phyloP scores from a whole-genome alignment of 2,797 vertebrate species.

The Intellagama lesueurii region DNA sequence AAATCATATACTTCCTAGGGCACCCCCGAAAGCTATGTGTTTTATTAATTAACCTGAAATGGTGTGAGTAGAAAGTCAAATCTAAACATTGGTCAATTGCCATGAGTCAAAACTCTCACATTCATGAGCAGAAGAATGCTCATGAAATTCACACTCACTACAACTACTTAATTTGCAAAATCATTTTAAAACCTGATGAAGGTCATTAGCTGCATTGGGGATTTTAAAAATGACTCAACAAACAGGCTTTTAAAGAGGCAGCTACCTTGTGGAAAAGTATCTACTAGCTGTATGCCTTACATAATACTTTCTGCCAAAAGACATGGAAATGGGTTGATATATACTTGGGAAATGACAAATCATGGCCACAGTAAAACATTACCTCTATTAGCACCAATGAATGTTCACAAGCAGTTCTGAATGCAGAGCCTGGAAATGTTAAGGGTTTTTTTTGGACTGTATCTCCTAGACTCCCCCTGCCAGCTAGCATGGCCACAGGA shows the following conservation, averaged over 20 bases:
- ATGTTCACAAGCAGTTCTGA: neutral
- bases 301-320: neutral
- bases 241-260: conserved; percentile 20
- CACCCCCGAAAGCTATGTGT: conserved; percentile 65
- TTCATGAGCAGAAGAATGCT: conserved; percentile 61
- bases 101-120: conserved; percentile 59
- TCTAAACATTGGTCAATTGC: conserved; percentile 49
- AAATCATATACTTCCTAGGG: conserved; percentile 75
- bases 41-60: conserved; percentile 77
- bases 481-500: too few relatives aligned
- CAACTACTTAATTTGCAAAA: conserved; percentile 69
- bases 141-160: conserved; percentile 71
- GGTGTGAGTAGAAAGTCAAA: conserved; percentile 67
- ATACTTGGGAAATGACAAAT: neutral
- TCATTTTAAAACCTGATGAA: conserved; percentile 73
- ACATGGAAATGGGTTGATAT: fast-evolving
- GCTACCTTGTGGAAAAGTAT: conserved; percentile 31
- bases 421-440: neutral
- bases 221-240: conserved; percentile 34
- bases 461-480: too few relatives aligned
- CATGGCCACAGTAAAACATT: neutral
- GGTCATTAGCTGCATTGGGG: conserved; percentile 68
- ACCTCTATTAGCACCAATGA: neutral
- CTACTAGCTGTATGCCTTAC: neutral
- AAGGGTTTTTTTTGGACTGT: too few relatives aligned